Conservation (phyloP, 2,113 vertebrate genomes). For the Salvelinus sp. region DNA sequence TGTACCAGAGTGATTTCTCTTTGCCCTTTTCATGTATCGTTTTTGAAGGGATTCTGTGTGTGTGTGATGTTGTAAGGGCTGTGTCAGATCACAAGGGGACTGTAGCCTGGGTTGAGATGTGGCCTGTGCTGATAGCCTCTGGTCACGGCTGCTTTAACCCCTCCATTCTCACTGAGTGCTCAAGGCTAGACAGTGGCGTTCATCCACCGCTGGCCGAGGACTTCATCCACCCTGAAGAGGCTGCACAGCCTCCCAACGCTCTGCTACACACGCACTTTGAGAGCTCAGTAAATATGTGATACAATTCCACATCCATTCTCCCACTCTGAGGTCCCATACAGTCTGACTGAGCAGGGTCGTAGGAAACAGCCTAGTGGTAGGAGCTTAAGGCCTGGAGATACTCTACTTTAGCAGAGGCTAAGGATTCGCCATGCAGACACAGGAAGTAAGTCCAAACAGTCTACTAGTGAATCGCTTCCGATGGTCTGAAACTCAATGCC, state of each 20-base stretch:
- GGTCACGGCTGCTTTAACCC: neutral
- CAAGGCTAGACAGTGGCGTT: neutral
- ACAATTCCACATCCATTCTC: conserved; percentile 57
- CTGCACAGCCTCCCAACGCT: conserved; percentile 27
- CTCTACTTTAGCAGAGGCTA: neutral
- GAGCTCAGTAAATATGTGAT: conserved; percentile 48
- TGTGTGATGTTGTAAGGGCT: conserved; percentile 7
- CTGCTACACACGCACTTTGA: conserved; percentile 33
- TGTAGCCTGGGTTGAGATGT: neutral
- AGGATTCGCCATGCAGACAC: neutral
- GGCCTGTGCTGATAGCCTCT: neutral
- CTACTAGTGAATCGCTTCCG: neutral
- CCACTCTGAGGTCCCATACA: conserved; percentile 55
- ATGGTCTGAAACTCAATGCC: neutral
- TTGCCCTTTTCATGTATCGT: neutral
- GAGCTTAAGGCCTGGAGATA: neutral
- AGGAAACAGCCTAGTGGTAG: neutral
- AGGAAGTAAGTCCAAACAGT: neutral
- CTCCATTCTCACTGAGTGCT: neutral
- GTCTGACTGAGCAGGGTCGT: conserved; percentile 43
- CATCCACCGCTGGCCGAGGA: neutral
- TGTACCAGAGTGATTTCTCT: conserved; percentile 58
- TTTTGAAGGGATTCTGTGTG: conserved; percentile 6
- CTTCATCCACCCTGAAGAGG: neutral
- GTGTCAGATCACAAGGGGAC: conserved; percentile 8